These are phyloP conservation scores for Chauna torquata DNA, from an alignment of 2,113 vertebrate species.

Conservation along the genomic window DNA sequence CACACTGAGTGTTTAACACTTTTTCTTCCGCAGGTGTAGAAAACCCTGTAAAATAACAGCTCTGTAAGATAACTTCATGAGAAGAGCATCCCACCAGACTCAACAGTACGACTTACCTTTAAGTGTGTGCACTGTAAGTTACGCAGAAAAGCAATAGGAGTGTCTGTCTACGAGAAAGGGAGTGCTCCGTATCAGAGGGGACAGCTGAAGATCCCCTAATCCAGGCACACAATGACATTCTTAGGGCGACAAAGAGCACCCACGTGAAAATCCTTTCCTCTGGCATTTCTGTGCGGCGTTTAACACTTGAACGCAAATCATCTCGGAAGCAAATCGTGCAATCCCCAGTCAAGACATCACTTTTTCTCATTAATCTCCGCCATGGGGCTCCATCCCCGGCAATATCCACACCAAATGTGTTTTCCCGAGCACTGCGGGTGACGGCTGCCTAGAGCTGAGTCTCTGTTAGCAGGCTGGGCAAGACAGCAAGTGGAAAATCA, in stretches of 20 bases:
- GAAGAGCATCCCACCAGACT: not conserved
- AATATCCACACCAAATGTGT: not conserved
- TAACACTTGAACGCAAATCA: not conserved
- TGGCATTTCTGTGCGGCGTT: not conserved
- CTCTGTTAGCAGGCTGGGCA: not conserved
- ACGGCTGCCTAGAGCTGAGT: slow-evolving; percentile 5
- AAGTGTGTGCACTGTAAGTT: not conserved
- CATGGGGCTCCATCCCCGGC: not conserved
- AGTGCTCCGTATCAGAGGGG: not conserved
- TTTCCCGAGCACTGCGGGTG: not conserved
- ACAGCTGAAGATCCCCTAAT: not conserved
- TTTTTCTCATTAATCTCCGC: slow-evolving; percentile 44
- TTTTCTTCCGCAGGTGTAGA: not conserved
- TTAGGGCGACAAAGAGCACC: not conserved
- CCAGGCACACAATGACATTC: not conserved
- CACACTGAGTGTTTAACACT: not conserved
- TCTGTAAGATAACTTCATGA: not conserved
- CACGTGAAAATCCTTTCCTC: not conserved
- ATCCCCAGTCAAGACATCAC: not conserved
- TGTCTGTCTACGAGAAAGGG: not conserved
- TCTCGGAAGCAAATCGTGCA: not conserved
- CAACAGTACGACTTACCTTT: not conserved
- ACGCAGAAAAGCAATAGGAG: not conserved
- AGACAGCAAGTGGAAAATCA: slow-evolving; percentile 18
- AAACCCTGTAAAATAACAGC: not conserved